phyloP scores from a whole-genome alignment of 1,140 invertebrate genomes.

The Eulimnadia texana region DNA sequence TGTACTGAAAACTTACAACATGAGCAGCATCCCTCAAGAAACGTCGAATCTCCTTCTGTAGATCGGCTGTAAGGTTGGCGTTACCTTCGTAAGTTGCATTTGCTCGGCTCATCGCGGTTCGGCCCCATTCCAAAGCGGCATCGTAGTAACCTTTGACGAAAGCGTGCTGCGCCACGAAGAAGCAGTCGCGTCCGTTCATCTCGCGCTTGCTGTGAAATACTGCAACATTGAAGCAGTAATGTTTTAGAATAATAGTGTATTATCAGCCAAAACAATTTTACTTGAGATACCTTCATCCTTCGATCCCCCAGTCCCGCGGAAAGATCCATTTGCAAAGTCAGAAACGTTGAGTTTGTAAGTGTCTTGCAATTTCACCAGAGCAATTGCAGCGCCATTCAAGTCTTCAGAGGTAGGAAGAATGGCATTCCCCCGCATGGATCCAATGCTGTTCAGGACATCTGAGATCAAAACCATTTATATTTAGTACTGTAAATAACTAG shows the following conservation, averaged over 20 bases:
- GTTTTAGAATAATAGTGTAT: neutral
- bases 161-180: constrained; percentile 30
- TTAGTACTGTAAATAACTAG: neutral
- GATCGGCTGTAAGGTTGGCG: neutral
- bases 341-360: constrained; percentile 35
- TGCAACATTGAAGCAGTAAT: neutral
- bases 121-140: constrained; percentile 18
- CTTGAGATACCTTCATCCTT: neutral
- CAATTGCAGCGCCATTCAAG: constrained; percentile 34
- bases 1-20: neutral
- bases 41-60: neutral
- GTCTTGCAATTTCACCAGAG: constrained; percentile 35
- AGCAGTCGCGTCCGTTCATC: constrained; percentile 26
- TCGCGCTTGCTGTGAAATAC: constrained; percentile 12
- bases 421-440: neutral
- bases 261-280: no score
- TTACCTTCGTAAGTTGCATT: neutral
- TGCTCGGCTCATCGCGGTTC: constrained; percentile 24
- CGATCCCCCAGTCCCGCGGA: constrained; percentile 13
- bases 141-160: constrained; percentile 31
- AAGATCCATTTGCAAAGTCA: constrained; percentile 29
- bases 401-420: constrained; percentile 24
- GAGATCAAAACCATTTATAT: neutral
- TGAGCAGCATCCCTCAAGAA: neutral
- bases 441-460: neutral